Base-by-base conservation (phyloP, 1,140 invertebrate species). In the Eumeta japonica region DNA sequence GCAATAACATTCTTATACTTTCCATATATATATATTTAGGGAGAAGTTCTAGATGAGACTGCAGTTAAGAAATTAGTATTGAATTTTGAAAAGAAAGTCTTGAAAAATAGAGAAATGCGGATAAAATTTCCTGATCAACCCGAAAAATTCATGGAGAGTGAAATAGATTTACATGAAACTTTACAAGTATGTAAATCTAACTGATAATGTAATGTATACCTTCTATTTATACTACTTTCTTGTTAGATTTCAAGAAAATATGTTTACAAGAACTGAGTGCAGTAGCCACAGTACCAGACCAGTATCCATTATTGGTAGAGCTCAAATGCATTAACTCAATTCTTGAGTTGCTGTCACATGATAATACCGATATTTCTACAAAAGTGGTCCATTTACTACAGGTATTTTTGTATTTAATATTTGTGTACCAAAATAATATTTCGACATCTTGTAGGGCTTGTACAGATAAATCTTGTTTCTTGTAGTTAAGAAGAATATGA, bases 91-190 rank as follows among this genome's bases (percentile, higher is more conserved):
- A 98, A 98, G 59, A 84, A 89, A 60, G 87, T 89, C 28, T 76
- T 96, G 0, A 94, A 88, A 70, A 99, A 99, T 68, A 89, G 97
- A 63, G 96, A 99, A 78, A 93, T 97, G 87, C 82, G 97, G 51
- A 97, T 99, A 1, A 99, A 99, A 73, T 98, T 94, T 77, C 90
- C 94, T 2, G 96, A 98, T 70, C 85, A 90, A 51, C 93, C 97
- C 27, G 92, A 97, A 62, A 97, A 96, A 70, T 99, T 99, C 75
- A 97, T 99, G 94, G 96, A 99, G 51, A 97, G 95, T 34, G 97
- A 99, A 79, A 76, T 99, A 9, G 94, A 98, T 73, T 73, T 98
- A 28, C 91, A 97, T 75, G 90, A 92, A 54, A 84, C 87, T 1
- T 81, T 98, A 35, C 75, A 77, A 55, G 73, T 76, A 58, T 13